Evolutionary conservation across 2,888 invertebrate genomes (phyloP).

Genomic region (Cyclophora punctaria): DNA sequence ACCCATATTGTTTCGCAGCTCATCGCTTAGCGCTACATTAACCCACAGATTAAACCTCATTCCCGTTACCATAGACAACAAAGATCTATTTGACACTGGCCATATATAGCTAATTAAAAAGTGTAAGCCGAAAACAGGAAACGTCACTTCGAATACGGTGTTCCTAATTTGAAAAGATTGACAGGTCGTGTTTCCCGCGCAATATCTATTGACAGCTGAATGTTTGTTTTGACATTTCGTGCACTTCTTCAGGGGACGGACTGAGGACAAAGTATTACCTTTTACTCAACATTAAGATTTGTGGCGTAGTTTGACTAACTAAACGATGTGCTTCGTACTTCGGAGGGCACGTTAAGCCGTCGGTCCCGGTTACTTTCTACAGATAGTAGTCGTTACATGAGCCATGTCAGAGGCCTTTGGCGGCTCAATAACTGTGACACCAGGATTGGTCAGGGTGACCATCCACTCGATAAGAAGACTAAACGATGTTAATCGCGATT

Average conservation of each 20-base stretch:
- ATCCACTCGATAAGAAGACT: too few relatives aligned
- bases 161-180: constrained; percentile 49
- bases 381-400: too few relatives aligned
- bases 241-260: neutral
- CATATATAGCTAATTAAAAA: constrained; percentile 35
- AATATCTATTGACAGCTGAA: constrained; percentile 13
- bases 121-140: constrained; percentile 35
- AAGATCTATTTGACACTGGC: constrained; percentile 28
- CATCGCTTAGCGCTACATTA: constrained; percentile 1
- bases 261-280: too few relatives aligned
- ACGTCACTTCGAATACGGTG: constrained; percentile 41
- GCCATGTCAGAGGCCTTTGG: too few relatives aligned
- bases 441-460: too few relatives aligned
- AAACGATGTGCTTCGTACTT: too few relatives aligned
- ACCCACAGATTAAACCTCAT: neutral
- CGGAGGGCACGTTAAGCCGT: too few relatives aligned
- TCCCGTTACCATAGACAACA: constrained; percentile 5
- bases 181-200: constrained; percentile 25
- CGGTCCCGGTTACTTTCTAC: too few relatives aligned
- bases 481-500: too few relatives aligned
- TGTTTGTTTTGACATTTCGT: constrained; percentile 1
- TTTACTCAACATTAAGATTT: too few relatives aligned
- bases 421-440: too few relatives aligned
- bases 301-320: too few relatives aligned
- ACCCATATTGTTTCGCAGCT: neutral